A percentile compares a stretch with the other conserved stretches of the same genome.
These are phyloP conservation scores for Poeciliopsis prolifica DNA, from an alignment of 2,113 vertebrate species.

Conservation along the genomic window DNA sequence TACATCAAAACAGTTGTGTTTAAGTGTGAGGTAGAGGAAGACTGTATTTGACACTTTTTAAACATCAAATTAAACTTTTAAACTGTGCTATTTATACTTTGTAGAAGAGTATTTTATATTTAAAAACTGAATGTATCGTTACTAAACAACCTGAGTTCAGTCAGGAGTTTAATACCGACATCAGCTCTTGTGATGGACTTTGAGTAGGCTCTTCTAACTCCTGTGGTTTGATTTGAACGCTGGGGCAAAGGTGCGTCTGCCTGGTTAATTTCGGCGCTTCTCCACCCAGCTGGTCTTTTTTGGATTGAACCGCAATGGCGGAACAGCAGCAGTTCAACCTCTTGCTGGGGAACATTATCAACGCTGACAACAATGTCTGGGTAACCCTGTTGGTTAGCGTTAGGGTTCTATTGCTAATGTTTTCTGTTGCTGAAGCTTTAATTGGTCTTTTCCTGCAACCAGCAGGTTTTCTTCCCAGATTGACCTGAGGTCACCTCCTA, in stretches of 20 bases:
- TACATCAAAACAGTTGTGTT: background rate
- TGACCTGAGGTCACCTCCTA: too few species aligned
- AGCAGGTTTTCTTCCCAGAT: too few species aligned
- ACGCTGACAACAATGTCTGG: conserved; percentile 11
- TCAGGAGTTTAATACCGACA: too few species aligned
- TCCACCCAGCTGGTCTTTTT: conserved; percentile 78
- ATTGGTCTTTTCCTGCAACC: too few species aligned
- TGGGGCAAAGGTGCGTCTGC: conserved; percentile 61
- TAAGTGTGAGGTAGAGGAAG: background rate
- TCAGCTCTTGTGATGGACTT: too few species aligned
- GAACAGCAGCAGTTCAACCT: conserved; percentile 97
- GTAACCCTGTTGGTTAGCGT: too few species aligned
- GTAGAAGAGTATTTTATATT: background rate
- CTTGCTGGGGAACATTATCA: conserved; percentile 84
- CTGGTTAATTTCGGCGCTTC: conserved; percentile 78
- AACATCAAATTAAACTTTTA: background rate
- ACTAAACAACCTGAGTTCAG: background rate
- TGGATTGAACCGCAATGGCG: conserved; percentile 85
- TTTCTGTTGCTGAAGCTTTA: too few species aligned
- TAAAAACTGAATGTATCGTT: background rate
- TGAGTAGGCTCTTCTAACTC: too few species aligned
- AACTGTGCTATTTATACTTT: background rate
- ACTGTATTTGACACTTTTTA: background rate
- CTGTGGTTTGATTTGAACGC: too few species aligned
- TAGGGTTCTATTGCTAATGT: too few species aligned